Conservation (phyloP, 1,140 invertebrate genomes). For the Apis florea region DNA sequence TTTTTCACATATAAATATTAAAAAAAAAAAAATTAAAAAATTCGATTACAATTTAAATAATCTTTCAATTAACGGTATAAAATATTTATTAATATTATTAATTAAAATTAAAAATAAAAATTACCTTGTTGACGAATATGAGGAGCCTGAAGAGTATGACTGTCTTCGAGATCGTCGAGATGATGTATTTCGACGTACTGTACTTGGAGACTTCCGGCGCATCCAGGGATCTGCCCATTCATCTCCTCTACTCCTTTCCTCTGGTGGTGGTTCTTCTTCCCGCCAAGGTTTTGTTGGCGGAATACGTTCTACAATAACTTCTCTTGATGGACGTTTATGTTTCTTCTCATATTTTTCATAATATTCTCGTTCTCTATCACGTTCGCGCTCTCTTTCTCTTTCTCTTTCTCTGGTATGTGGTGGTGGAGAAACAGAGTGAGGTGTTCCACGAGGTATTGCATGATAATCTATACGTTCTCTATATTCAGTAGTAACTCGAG, state of each 20-base stretch:
- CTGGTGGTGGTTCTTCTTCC: slow-evolving; percentile 73
- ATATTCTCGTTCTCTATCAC: slow-evolving; percentile 76
- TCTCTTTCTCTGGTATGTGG: slow-evolving; percentile 74
- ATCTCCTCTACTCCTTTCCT: slow-evolving; percentile 84
- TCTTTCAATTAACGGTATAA: not conserved
- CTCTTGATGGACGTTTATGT: slow-evolving; percentile 84
- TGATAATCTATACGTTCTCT: slow-evolving; percentile 78
- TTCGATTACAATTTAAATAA: not conserved
- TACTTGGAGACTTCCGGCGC: slow-evolving; percentile 85
- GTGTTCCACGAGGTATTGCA: slow-evolving; percentile 66
- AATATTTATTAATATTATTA: not conserved
- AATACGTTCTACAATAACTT: slow-evolving; percentile 89
- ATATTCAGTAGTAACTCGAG: slow-evolving; percentile 71
- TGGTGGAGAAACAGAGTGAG: slow-evolving; percentile 74
- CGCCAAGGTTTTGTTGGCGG: slow-evolving; percentile 81
- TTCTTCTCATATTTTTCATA: slow-evolving; percentile 81
- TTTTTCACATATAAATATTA: slow-evolving; percentile 16
- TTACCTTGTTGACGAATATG: slow-evolving; percentile 87
- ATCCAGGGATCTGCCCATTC: slow-evolving; percentile 98
- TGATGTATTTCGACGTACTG: slow-evolving; percentile 79
- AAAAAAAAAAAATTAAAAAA: slow-evolving; percentile 14
- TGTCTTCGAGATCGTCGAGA: slow-evolving; percentile 80
- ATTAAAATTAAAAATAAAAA: not conserved
- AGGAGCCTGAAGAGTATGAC: slow-evolving; percentile 89
- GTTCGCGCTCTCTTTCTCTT: slow-evolving; percentile 75